A percentile compares a stretch with the other conserved stretches of the same genome.
Evolutionary conservation across 1,140 invertebrate species (phyloP).

Genomic region (Hycleus phaleratus): DNA sequence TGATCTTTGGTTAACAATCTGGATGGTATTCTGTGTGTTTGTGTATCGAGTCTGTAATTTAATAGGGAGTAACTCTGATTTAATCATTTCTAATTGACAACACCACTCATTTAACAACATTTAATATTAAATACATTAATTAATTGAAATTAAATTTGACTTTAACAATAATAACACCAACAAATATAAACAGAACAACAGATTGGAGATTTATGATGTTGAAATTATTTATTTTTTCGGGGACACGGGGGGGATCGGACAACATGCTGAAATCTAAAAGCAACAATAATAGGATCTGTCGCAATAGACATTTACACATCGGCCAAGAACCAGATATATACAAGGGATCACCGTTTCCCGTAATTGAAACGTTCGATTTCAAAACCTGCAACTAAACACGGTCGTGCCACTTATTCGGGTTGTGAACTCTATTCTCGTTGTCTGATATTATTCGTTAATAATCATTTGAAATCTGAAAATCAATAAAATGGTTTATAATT

Average conservation of each 20-base stretch:
- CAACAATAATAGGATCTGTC: conserved; percentile 12
- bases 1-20: conserved; percentile 28
- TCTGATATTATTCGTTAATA: no score
- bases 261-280: neutral
- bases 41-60: conserved; percentile 21
- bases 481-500: neutral
- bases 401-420: neutral
- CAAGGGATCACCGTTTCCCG: conserved; percentile 8
- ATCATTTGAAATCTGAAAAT: no score
- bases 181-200: no score
- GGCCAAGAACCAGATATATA: neutral
- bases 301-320: neutral
- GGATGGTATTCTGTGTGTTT: conserved; percentile 17
- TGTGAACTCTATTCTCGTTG: no score
- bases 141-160: no score
- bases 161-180: no score
- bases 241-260: neutral
- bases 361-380: conserved; percentile 8
- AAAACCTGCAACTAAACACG: conserved; percentile 5
- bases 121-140: neutral
- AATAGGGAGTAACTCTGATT: conserved; percentile 15
- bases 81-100: conserved; percentile 12
- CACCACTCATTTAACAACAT: neutral
- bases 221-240: neutral
- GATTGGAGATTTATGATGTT: no score